Conservation (phyloP, 2,113 vertebrate genomes). For the Oenanthe oenanthe region DNA sequence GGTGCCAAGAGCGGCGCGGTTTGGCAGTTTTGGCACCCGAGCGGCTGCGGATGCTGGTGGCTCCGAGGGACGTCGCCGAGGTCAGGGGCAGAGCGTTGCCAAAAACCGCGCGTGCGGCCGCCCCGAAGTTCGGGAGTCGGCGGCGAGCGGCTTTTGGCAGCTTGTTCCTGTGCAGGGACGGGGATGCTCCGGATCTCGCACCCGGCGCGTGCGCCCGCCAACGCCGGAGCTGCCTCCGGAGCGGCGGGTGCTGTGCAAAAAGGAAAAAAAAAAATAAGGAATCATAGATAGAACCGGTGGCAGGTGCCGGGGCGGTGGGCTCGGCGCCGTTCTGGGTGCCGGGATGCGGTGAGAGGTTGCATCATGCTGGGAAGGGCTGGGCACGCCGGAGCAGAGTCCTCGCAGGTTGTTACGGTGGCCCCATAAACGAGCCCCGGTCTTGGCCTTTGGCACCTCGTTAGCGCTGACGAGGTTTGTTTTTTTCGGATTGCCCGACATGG, state of each 20-base stretch:
- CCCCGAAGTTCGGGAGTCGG: not conserved
- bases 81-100: not conserved
- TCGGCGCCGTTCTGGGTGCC: not conserved
- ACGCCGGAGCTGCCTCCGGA: not conserved
- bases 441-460: constrained; percentile 51
- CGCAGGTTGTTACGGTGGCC: not conserved
- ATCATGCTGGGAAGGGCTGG: constrained; percentile 15
- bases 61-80: not conserved
- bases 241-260: not conserved
- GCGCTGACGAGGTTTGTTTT: not conserved
- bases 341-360: not conserved
- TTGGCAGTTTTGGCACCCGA: not conserved
- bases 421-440: not conserved
- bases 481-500: not conserved
- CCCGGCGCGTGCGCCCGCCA: not conserved
- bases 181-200: not conserved
- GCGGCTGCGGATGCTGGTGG: not conserved
- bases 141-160: not conserved
- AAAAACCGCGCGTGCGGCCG: not conserved
- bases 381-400: constrained; percentile 28
- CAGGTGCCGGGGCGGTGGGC: not conserved
- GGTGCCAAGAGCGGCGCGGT: fast-evolving
- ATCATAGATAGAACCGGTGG: fast-evolving
- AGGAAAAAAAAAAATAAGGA: not conserved
- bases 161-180: too few relatives aligned